Conservation (phyloP, 2,888 invertebrate species). For the Tridacna crocea region DNA sequence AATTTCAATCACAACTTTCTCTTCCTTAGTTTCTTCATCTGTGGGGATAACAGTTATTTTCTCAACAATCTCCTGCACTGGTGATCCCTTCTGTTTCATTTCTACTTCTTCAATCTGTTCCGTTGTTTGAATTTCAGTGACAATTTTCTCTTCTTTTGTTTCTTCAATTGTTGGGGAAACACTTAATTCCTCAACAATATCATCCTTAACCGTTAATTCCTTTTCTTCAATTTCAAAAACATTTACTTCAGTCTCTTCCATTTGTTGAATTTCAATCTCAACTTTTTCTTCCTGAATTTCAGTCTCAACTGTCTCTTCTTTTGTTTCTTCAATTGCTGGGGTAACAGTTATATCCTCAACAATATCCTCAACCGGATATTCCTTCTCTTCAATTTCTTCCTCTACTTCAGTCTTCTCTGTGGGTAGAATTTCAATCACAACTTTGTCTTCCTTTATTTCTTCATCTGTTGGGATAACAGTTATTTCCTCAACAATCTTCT, state of each 20-base stretch:
- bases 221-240: not conserved
- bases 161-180: conserved; percentile 6
- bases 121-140: too few relatives aligned
- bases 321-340: conserved; percentile 24
- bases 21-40: conserved; percentile 30
- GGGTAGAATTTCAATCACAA: not conserved
- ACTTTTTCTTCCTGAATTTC: conserved; percentile 23
- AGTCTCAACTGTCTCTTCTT: conserved; percentile 21
- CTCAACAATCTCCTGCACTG: too few relatives aligned
- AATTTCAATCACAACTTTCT: conserved; percentile 19
- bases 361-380: too few relatives aligned
- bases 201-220: conserved; percentile 20
- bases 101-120: too few relatives aligned
- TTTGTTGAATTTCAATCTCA: too few relatives aligned
- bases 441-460: conserved; percentile 16
- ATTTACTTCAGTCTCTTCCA: too few relatives aligned
- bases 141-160: conserved; percentile 8
- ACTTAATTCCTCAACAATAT: conserved; percentile 20
- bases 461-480: not conserved
- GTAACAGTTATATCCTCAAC: too few relatives aligned
- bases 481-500: conserved; percentile 17
- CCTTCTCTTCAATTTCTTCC: conserved; percentile 23
- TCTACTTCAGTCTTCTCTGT: not conserved
- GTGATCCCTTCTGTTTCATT: too few relatives aligned
- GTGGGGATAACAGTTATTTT: too few relatives aligned